Evolutionary conservation across 2,113 vertebrate genomes (phyloP).

Genomic region (Bubo blakistoni): DNA sequence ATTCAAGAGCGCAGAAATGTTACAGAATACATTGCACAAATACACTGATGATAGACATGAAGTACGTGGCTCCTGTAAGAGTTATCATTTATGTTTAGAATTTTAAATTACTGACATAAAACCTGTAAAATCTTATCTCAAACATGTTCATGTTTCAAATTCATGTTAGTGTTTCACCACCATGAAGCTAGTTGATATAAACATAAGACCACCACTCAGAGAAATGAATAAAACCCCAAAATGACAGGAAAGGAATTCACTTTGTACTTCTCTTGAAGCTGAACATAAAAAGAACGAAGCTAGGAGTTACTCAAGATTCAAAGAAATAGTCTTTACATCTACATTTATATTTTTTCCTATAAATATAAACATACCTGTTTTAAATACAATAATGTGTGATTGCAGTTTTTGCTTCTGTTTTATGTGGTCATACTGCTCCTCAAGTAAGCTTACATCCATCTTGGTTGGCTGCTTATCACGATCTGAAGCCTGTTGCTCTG

Average conservation of each 20-base stretch:
- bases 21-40: background rate
- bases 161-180: background rate
- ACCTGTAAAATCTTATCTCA: background rate
- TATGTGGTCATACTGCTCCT: constrained; percentile 77
- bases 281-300: background rate
- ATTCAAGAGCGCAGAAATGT: background rate
- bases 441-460: constrained; percentile 80
- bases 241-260: background rate
- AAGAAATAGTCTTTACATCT: background rate
- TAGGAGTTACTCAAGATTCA: background rate
- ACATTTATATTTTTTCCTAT: background rate
- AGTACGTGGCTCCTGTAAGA: background rate
- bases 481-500: constrained; percentile 60
- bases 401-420: constrained; percentile 74
- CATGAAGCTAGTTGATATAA: background rate
- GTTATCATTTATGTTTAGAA: background rate
- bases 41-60: background rate
- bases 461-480: constrained; percentile 36
- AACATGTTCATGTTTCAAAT: background rate
- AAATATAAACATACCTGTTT: constrained; percentile 72
- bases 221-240: background rate
- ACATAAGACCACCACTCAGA: background rate
- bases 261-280: background rate
- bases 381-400: constrained; percentile 73
- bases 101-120: background rate